Percentiles rank a stretch among this genome's conserved stretches.
Conservation (phyloP, 2,113 vertebrate genomes). For the Narcine bancroftii region DNA sequence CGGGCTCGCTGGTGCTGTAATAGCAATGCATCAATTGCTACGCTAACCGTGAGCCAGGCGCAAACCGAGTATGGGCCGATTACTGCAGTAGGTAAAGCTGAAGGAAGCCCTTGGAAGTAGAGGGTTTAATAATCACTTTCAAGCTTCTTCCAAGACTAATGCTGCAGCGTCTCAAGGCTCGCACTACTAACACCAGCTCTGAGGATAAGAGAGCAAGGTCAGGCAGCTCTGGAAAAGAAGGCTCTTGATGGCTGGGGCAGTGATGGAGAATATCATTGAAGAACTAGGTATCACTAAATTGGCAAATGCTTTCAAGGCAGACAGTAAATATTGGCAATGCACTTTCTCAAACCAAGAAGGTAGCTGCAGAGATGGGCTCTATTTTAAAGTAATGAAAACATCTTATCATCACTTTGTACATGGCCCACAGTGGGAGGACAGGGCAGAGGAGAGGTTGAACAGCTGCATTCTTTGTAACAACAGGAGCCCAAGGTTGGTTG, state of each 20-base stretch:
- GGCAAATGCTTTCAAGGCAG: background rate
- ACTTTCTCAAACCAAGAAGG: background rate
- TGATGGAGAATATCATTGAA: background rate
- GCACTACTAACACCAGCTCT: background rate
- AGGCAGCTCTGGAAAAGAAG: background rate
- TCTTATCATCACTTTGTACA: background rate
- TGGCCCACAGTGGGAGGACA: background rate
- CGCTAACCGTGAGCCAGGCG: too few species aligned
- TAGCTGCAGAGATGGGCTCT: background rate
- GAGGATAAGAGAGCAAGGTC: background rate
- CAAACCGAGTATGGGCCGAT: too few species aligned
- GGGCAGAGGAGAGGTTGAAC: background rate
- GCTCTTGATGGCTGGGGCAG: background rate
- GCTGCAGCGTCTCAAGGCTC: background rate
- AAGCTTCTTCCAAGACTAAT: background rate
- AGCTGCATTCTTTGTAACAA: background rate
- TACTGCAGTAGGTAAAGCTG: background rate
- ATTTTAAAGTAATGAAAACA: background rate
- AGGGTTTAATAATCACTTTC: background rate
- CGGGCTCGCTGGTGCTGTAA: too few species aligned
- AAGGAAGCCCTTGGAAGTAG: background rate
- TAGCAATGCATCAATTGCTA: too few species aligned
- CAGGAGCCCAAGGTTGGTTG: background rate
- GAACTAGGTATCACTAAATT: background rate
- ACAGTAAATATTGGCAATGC: background rate